These are phyloP conservation scores for Eumaeus atala DNA, from an alignment of 1,140 invertebrate species.

Conservation along the genomic window DNA sequence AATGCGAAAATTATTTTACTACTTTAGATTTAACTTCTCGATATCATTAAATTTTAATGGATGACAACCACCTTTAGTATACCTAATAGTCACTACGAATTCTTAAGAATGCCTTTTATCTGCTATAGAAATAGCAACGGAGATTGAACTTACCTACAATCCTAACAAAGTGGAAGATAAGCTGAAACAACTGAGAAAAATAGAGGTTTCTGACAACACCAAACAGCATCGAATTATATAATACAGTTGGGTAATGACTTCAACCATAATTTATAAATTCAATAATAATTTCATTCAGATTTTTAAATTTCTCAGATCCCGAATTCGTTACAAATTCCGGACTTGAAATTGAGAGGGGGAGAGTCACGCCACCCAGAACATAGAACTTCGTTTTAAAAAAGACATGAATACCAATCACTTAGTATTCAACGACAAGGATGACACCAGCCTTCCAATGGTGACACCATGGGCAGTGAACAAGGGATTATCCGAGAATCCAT, in stretches of 20 bases:
- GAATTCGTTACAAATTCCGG: slow-evolving; percentile 6
- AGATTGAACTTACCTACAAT: slow-evolving; percentile 15
- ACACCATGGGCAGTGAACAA: neutral
- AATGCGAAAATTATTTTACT: too few relatives aligned
- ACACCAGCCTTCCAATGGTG: neutral
- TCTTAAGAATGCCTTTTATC: too few relatives aligned
- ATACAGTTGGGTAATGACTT: neutral
- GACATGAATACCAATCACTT: too few relatives aligned
- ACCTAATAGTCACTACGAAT: too few relatives aligned
- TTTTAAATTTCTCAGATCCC: slow-evolving; percentile 12
- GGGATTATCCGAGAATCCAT: neutral
- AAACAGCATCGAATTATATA: neutral
- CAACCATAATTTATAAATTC: neutral
- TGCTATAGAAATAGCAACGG: slow-evolving; percentile 1
- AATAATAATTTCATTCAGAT: too few relatives aligned
- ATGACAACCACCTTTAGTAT: too few relatives aligned
- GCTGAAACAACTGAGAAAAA: slow-evolving; percentile 16
- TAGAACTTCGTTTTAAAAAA: neutral
- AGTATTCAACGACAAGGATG: too few relatives aligned
- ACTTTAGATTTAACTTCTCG: too few relatives aligned
- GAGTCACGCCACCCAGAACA: slow-evolving; percentile 1
- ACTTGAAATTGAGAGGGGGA: slow-evolving; percentile 16
- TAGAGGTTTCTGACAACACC: neutral
- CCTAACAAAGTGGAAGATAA: slow-evolving; percentile 10
- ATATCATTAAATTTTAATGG: too few relatives aligned